These are phyloP conservation scores for Acrocephalus kingi DNA, from an alignment of 2,113 vertebrate species.

Conservation along the genomic window DNA sequence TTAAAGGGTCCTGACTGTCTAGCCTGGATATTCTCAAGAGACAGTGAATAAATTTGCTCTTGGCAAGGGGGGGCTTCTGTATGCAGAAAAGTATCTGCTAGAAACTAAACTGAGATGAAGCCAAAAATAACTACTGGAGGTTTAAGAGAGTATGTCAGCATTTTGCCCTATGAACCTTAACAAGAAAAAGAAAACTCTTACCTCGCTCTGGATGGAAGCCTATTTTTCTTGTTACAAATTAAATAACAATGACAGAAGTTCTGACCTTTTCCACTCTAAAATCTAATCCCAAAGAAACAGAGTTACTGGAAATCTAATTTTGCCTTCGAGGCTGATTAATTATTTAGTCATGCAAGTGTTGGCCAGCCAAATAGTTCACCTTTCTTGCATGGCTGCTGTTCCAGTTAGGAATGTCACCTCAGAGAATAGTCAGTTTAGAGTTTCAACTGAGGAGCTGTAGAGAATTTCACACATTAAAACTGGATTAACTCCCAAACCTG, in stretches of 20 bases:
- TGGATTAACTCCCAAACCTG: conserved; percentile 6
- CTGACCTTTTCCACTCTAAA: conserved; percentile 56
- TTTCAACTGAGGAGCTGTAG: conserved; percentile 2
- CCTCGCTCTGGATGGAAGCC: not conserved
- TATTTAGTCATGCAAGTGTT: conserved; percentile 7
- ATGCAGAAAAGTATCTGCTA: not conserved
- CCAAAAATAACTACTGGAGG: not conserved
- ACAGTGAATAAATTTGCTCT: not conserved
- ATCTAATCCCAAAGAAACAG: conserved; percentile 45
- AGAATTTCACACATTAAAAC: not conserved
- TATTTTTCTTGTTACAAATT: conserved; percentile 44
- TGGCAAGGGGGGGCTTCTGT: not conserved
- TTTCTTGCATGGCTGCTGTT: conserved; percentile 25
- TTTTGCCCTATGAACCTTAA: not conserved
- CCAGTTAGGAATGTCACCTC: conserved; percentile 4
- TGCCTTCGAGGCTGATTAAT: conserved; percentile 33
- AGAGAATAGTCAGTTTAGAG: not conserved
- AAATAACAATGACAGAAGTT: conserved; percentile 29
- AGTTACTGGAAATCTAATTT: conserved; percentile 54
- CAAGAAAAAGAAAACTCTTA: conserved; percentile 23
- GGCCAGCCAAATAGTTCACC: conserved; percentile 21
- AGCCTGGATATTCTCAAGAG: not conserved
- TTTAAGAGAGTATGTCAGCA: conserved; percentile 1
- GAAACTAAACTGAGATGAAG: not conserved
- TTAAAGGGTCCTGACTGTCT: not conserved